Evolutionary conservation across 2,797 vertebrate genomes (phyloP).

Genomic region (Poliocrania exsul): DNA sequence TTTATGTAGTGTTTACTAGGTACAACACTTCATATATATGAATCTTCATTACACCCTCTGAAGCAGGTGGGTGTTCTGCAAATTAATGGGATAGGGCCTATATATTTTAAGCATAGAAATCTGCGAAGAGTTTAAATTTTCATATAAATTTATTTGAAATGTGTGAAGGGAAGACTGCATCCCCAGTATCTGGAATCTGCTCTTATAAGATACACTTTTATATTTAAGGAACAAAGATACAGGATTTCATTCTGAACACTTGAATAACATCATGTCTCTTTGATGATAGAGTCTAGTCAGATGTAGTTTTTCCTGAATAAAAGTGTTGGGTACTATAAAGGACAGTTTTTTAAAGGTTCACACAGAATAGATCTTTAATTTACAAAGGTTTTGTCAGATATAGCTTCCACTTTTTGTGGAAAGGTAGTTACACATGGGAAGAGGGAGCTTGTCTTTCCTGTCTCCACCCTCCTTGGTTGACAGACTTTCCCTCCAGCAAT

Average conservation of each 20-base stretch:
- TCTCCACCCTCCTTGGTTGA: constrained; percentile 1
- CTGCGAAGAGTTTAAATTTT: background rate
- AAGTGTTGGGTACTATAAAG: background rate
- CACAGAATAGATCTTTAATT: background rate
- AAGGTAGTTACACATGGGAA: background rate
- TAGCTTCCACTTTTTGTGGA: background rate
- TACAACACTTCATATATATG: background rate
- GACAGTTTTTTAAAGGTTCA: background rate
- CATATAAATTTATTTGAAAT: background rate
- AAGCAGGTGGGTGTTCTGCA: background rate
- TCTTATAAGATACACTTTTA: background rate
- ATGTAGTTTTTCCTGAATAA: background rate
- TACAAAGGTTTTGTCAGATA: background rate
- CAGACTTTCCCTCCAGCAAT: constrained; percentile 30
- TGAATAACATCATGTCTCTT: background rate
- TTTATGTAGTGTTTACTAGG: background rate
- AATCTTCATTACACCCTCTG: background rate
- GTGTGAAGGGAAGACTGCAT: background rate
- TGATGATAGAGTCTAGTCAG: background rate
- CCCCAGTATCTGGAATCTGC: background rate
- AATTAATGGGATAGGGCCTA: background rate
- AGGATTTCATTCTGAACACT: background rate
- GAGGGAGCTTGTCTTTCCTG: background rate
- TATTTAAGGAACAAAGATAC: background rate
- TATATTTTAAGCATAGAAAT: background rate